Base-by-base conservation (phyloP, 2,113 vertebrate genomes). In the Tragelaphus imberbis region DNA sequence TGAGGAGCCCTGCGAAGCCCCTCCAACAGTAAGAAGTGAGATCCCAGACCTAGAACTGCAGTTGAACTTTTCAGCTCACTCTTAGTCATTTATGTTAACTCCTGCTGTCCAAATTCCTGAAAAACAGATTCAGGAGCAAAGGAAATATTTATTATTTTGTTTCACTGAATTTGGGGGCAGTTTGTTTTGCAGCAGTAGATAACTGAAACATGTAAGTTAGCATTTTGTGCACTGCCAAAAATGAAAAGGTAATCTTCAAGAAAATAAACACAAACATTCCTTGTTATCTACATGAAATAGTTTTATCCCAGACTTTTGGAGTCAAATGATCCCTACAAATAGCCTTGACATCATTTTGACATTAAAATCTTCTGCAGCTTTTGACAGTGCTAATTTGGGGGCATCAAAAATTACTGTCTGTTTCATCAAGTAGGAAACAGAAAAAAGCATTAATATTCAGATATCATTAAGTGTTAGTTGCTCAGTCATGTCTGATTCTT, bases 331-430 rank as follows among this genome's bases (percentile, higher is more conserved):
- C 21, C n/a, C 27, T 90, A 28, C 13, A 23, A 94, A 77, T 82
- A 90, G 61, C 33, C 82, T 94, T 95, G 27, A 65, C 81, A 68
- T 91, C 33, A 59, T 86, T 97, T 96, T 91, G 16, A 82, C 28
- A 58, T 87, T 56, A 92, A 89, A 92, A 85, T 80, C 19, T 93
- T 30, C 28, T 88, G 55, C 51, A 80, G 6, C 58, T 95, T 91
- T 91, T 94, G 75, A 88, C 14, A 95, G 16, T 85, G 47, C 4
- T 91, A 12, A 86, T 79, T 7, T 63, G 79, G 27, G 25, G 25
- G 63, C 30, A 75, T 79, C 79, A 71, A 89, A 63, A 91, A 80
- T 63, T 82, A 93, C 17, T 58, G 12, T 33, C 6, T 56, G 14
- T 63, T 71, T 75, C 68, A 15, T 14, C 11, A 90, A 56, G 17